A percentile compares a stretch with the other conserved stretches of the same genome.
These are phyloP conservation scores for Hymenopus coronatus DNA, from an alignment of 2,888 invertebrate genomes.

Conservation along the genomic window DNA sequence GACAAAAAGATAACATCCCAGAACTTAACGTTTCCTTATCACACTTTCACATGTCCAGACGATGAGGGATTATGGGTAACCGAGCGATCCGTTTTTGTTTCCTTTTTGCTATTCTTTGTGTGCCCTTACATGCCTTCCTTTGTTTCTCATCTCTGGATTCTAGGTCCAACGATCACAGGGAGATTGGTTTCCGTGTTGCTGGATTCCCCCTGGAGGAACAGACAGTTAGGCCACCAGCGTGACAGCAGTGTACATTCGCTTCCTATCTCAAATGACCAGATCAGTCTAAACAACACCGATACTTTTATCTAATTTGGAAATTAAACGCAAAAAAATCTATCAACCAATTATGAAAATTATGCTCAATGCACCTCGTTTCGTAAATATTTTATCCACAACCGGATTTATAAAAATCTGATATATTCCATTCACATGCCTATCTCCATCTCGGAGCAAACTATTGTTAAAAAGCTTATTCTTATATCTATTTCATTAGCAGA, in stretches of 20 bases:
- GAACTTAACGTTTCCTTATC: neutral
- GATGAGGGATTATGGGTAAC: neutral
- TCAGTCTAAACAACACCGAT: neutral
- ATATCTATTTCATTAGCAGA: no score
- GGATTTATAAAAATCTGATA: no score
- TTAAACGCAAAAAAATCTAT: no score
- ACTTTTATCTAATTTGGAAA: no score
- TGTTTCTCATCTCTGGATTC: neutral
- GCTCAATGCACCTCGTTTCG: no score
- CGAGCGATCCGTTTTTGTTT: neutral
- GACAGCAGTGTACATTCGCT: constrained; percentile 9
- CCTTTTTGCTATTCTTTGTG: neutral
- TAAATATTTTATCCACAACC: no score
- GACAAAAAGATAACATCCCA: neutral
- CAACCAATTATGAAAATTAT: no score
- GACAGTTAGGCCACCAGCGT: constrained; percentile 15
- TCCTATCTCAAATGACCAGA: neutral
- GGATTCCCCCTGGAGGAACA: constrained; percentile 16
- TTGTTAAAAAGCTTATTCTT: no score
- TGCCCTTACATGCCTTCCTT: neutral
- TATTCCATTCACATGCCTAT: no score
- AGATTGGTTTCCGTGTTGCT: constrained; percentile 19
- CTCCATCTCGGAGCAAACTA: no score
- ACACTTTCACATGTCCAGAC: neutral
- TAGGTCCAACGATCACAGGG: constrained; percentile 1